These are phyloP conservation scores for Montipora sp. DNA, from an alignment of 64 coral and sea anemone species.

Conservation along the genomic window DNA sequence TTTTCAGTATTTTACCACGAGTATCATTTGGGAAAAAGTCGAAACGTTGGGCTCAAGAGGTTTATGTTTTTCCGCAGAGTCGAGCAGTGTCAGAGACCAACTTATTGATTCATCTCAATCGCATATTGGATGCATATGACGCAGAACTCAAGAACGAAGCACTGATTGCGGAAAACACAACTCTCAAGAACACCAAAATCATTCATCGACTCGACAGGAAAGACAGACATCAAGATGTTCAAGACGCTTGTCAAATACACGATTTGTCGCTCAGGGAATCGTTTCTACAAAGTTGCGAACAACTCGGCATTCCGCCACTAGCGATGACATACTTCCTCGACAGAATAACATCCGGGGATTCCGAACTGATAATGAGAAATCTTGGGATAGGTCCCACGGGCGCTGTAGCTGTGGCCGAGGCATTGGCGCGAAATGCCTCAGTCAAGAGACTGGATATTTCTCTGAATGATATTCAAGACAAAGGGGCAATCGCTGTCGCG, in stretches of 20 bases:
- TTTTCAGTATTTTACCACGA: constrained; percentile 40
- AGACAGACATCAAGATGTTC: constrained; percentile 82
- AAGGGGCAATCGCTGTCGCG: constrained; percentile 72
- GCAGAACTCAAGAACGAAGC: constrained; percentile 16
- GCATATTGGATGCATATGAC: constrained; percentile 74
- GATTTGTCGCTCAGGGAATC: constrained; percentile 61
- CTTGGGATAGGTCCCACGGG: constrained; percentile 79
- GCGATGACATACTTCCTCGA: constrained; percentile 91
- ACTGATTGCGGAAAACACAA: constrained; percentile 15
- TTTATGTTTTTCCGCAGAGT: constrained; percentile 84
- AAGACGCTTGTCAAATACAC: constrained; percentile 89
- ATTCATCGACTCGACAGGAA: constrained; percentile 84
- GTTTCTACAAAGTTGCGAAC: constrained; percentile 67
- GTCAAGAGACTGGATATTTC: constrained; percentile 82
- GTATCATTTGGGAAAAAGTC: constrained; percentile 40
- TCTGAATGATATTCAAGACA: constrained; percentile 79
- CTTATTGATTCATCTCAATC: constrained; percentile 71
- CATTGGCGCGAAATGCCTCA: constrained; percentile 67
- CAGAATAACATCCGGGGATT: constrained; percentile 49
- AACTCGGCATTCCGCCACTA: constrained; percentile 72
- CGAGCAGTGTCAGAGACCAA: constrained; percentile 84
- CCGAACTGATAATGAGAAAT: constrained; percentile 83
- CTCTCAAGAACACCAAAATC: constrained; percentile 37
- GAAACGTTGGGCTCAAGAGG: constrained; percentile 63
- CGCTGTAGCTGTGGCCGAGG: constrained; percentile 62